Evolutionary conservation across 2,888 invertebrate species (phyloP), one percentile per base, ranked within the genome.

Genomic region (Neoscelio sp.): DNA sequence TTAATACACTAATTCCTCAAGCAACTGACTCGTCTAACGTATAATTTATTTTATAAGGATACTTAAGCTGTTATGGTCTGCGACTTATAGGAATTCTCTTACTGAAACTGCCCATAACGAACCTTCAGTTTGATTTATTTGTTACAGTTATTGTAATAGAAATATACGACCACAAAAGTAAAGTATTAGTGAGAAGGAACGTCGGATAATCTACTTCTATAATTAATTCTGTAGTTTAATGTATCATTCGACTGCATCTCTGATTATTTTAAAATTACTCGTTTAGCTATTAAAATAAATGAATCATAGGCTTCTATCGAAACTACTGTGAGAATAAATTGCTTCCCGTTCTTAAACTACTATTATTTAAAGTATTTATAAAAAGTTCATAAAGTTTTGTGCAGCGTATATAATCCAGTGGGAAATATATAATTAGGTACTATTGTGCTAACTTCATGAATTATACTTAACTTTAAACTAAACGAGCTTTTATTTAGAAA

Each of bases 361-460:
- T 40, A 40, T 50, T 65, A 26, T 38, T 65, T 38, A 26, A 54
- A 54, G 54, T 54, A 67, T 54, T 67, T 35, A 52, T 44, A 67
- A 44, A 28, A 33, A 62, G 46, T 35, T 46, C 8, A 17, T n/a
- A 46, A 52, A 67, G 44, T 54, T 20, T 8, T 7, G 13, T 13
- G 8, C 26, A 44, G 44, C 0, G 33, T 18, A 15, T 23, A 54
- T 67, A 42, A 67, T 67, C 54, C 54, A 20, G 30, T 44, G 67
- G 54, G 67, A 67, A 67, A 67, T 67, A 33, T 15, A 3, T 54
- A 28, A 42, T 67, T 52, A 42, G 42, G 33, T 13, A 44, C 13
- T 7, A 52, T 30, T 7, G 18, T 20, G 13, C n/a, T n/a, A 62
- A 62, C 30, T 60, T 44, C 17, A 30, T 44, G 58, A 44, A 42